phyloP scores from a whole-genome alignment of 2,113 vertebrate genomes.

The Gasterosteus aculeatus region DNA sequence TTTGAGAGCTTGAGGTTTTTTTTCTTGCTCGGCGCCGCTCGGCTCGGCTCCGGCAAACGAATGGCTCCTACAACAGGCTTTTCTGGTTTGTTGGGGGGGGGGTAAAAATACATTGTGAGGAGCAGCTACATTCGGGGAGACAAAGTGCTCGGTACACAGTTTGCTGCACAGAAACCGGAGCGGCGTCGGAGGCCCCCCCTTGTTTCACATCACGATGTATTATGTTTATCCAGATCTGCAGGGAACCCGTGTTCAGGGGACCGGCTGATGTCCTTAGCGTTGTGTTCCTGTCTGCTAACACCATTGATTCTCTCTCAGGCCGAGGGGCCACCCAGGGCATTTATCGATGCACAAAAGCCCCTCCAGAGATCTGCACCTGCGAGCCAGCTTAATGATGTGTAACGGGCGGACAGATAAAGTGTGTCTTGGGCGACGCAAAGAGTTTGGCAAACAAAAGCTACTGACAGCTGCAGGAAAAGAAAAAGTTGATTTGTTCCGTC shows the following conservation, averaged over 20 bases:
- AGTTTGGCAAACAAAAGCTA: no score
- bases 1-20: slow-evolving; percentile 11
- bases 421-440: slow-evolving; percentile 20
- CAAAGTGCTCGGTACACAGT: slow-evolving; percentile 24
- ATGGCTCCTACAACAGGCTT: background rate
- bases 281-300: slow-evolving; percentile 44
- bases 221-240: background rate
- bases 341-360: slow-evolving; percentile 69
- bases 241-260: slow-evolving; percentile 19
- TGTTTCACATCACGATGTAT: background rate
- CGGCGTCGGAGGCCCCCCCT: slow-evolving; percentile 12
- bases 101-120: slow-evolving; percentile 6
- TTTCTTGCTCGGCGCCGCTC: slow-evolving; percentile 12
- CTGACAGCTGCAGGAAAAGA: slow-evolving; percentile 44
- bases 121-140: slow-evolving; percentile 24
- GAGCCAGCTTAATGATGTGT: slow-evolving; percentile 60
- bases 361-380: slow-evolving; percentile 61
- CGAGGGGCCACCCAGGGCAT: slow-evolving; percentile 60
- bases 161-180: slow-evolving; percentile 43
- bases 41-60: slow-evolving; percentile 5
- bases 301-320: slow-evolving; percentile 66
- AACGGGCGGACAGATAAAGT: slow-evolving; percentile 36
- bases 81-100: slow-evolving; percentile 31
- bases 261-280: slow-evolving; percentile 30
- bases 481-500: slow-evolving; percentile 23